These are phyloP conservation scores for Staurois parvus DNA, from an alignment of 2,797 vertebrate species.

Conservation along the genomic window DNA sequence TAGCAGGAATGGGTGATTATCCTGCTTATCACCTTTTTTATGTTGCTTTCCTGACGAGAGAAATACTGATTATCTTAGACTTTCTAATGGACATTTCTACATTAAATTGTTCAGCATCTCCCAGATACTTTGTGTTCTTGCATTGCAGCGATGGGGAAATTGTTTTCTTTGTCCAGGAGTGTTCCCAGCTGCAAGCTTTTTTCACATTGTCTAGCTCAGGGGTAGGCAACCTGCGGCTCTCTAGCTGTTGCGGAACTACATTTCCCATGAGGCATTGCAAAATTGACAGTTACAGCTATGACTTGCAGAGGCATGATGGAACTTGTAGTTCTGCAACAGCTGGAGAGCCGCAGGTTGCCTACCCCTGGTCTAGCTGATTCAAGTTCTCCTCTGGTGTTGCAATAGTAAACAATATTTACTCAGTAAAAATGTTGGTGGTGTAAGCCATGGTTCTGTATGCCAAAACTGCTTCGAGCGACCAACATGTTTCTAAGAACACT, in stretches of 20 bases:
- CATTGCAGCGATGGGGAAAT: constrained; percentile 1
- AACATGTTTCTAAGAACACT: not conserved
- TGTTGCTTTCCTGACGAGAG: not conserved
- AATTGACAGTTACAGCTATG: too few species aligned
- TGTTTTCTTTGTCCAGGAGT: not conserved
- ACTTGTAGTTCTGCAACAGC: too few species aligned
- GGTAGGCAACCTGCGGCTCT: too few species aligned
- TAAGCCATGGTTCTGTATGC: not conserved
- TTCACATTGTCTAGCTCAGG: constrained; percentile 8
- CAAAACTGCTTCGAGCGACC: not conserved
- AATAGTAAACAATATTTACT: constrained; percentile 19
- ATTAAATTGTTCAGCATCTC: not conserved
- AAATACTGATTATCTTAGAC: not conserved
- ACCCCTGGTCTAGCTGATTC: constrained; percentile 30
- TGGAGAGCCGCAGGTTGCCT: too few species aligned
- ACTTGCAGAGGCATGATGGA: too few species aligned
- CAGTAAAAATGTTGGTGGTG: constrained; percentile 9
- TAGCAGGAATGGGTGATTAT: not conserved
- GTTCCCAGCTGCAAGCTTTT: not conserved
- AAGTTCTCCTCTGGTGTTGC: constrained; percentile 2
- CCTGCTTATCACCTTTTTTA: not conserved
- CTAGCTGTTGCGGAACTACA: too few species aligned
- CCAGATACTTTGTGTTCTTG: not conserved
- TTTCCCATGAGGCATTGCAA: too few species aligned
- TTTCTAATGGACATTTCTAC: not conserved